Conservation (phyloP, 2,113 vertebrate genomes). For the Hemiscyllium ocellatum region DNA sequence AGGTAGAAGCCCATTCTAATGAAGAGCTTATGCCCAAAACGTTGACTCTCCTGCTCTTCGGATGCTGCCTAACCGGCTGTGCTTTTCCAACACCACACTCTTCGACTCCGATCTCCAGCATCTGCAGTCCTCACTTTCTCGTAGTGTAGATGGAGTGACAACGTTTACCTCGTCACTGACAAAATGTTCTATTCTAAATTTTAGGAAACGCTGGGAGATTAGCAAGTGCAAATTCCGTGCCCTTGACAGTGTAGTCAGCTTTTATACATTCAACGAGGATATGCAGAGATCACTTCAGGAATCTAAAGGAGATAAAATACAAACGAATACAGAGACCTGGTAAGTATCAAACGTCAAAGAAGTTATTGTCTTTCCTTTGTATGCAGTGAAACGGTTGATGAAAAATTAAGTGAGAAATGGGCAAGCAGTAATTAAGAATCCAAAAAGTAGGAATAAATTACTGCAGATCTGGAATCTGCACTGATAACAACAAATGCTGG, state of each 20-base stretch:
- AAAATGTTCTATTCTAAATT: slow-evolving; percentile 29
- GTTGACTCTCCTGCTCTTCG: too few relatives aligned
- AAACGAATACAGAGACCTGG: slow-evolving; percentile 43
- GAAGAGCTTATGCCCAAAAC: too few relatives aligned
- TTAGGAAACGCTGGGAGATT: slow-evolving; percentile 55
- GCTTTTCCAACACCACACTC: too few relatives aligned
- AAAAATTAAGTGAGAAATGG: not conserved
- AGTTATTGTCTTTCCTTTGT: not conserved
- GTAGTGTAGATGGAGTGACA: not conserved
- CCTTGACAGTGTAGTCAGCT: slow-evolving; percentile 42
- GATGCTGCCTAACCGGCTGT: too few relatives aligned
- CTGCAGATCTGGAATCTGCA: too few relatives aligned
- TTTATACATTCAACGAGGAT: slow-evolving; percentile 51
- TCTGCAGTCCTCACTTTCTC: too few relatives aligned
- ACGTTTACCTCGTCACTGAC: slow-evolving; percentile 10
- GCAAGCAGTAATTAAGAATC: not conserved
- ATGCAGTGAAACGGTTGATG: not conserved
- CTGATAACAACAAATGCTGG: too few relatives aligned
- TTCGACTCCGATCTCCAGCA: too few relatives aligned
- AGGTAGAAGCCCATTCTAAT: too few relatives aligned
- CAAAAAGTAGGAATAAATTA: too few relatives aligned
- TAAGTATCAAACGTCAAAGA: slow-evolving; percentile 36
- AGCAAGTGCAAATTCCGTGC: slow-evolving; percentile 48
- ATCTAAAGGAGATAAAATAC: slow-evolving; percentile 40
- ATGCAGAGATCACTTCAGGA: slow-evolving; percentile 45